A percentile compares a stretch with the other conserved stretches of the same genome.
These are phyloP conservation scores for Drosophila miranda DNA, from an alignment of 1,140 invertebrate genomes.

Conservation along the genomic window DNA sequence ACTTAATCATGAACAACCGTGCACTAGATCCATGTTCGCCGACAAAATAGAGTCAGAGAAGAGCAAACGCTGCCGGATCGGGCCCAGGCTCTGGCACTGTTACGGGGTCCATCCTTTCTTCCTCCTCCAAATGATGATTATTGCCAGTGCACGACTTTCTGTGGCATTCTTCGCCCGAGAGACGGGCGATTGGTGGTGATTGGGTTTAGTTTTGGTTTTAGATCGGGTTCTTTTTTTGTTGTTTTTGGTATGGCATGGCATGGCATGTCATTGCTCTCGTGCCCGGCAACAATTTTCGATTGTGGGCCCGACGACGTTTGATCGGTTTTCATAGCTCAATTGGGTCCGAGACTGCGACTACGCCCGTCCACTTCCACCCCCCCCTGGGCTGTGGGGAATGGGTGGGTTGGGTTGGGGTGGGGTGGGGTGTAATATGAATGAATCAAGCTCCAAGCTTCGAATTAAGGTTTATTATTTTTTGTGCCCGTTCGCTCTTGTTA, in stretches of 20 bases:
- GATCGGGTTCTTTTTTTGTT: conserved; percentile 19
- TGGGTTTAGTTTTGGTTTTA: conserved; percentile 31
- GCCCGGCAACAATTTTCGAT: conserved; percentile 71
- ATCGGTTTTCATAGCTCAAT: conserved; percentile 76
- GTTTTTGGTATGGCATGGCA: conserved; percentile 40
- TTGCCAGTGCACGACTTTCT: conserved; percentile 74
- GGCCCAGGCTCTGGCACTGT: not conserved
- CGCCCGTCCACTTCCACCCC: not conserved
- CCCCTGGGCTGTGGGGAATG: not conserved
- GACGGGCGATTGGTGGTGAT: conserved; percentile 44
- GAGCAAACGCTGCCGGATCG: conserved; percentile 48
- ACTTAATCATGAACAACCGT: conserved; percentile 83
- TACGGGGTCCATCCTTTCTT: not conserved
- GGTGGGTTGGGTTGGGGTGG: not conserved
- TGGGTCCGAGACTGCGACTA: conserved; percentile 28
- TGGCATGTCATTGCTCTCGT: conserved; percentile 64
- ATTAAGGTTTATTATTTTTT: conserved; percentile 79
- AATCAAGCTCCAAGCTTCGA: conserved; percentile 74
- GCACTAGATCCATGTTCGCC: conserved; percentile 83
- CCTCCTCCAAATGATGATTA: conserved; percentile 58
- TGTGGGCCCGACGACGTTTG: conserved; percentile 42
- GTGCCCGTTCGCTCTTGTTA: conserved; percentile 25
- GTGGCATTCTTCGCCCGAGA: conserved; percentile 60
- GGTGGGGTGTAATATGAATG: conserved; percentile 55
- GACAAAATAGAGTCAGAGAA: conserved; percentile 82